Evolutionary conservation across 2,888 invertebrate genomes (phyloP).

Genomic region (Thymelicus acteon): DNA sequence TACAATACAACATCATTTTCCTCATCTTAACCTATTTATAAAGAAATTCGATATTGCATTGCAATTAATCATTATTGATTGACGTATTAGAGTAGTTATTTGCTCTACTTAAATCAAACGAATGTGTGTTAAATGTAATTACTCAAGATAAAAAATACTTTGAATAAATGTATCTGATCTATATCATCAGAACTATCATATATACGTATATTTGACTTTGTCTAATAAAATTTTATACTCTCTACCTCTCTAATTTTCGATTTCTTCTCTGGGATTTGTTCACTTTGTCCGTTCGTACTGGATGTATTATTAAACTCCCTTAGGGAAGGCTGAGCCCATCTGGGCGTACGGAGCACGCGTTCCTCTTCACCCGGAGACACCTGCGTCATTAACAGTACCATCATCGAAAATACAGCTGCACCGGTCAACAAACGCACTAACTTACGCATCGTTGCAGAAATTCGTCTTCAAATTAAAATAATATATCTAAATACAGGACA

Average conservation of each 20-base stretch:
- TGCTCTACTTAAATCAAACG: too few relatives aligned
- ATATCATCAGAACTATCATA: too few relatives aligned
- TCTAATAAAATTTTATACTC: neutral
- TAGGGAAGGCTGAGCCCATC: conserved; percentile 10
- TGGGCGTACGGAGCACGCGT: conserved; percentile 40
- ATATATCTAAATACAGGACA: neutral
- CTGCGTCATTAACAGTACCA: conserved; percentile 52
- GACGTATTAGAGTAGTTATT: too few relatives aligned
- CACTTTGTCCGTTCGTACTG: neutral
- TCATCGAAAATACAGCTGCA: conserved; percentile 49
- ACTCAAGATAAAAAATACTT: too few relatives aligned
- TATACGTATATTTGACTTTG: neutral
- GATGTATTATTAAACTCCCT: conserved; percentile 7
- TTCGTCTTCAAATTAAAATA: conserved; percentile 2
- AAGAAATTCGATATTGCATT: too few relatives aligned
- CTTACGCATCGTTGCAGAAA: conserved; percentile 54
- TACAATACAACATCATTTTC: too few relatives aligned
- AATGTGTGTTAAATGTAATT: too few relatives aligned
- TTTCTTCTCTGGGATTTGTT: neutral
- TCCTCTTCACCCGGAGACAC: conserved; percentile 46
- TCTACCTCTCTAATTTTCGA: conserved; percentile 23
- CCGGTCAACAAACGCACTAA: conserved; percentile 52
- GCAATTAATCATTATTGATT: too few relatives aligned
- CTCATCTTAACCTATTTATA: too few relatives aligned
- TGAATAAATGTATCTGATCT: too few relatives aligned